Evolutionary conservation across 37 sponge, comb jelly and placozoan species (phyloP), one percentile per base, ranked within the genome.

Genomic region (Aplysina aerophoba): DNA sequence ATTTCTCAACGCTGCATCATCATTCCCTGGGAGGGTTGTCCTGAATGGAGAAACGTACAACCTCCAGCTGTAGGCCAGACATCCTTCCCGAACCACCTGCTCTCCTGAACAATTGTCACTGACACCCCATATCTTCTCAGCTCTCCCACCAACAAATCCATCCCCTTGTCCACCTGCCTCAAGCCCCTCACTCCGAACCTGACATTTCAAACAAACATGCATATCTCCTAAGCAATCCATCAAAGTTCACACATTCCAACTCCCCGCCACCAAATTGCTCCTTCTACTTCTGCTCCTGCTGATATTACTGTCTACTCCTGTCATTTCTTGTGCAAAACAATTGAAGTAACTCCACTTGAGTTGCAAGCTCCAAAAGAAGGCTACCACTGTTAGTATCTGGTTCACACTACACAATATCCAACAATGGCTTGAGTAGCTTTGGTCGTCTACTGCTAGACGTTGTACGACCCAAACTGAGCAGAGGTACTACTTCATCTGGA

Each of bases 41-140:
- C 88, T 13, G 83, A 87, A 35, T 86, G 87, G 20, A 86, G 65
- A 22, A 86, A 61, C 4, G 80, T 86, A 57, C 15, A 84, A 6
- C 86, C 86, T 36, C 44, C 78, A 11, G 30, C 60, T 77, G 78
- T 62, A 28, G 85, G 57, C 74, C 64, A 85, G 5, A 85, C 86
- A 75, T 73, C 78, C 35, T 8, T 12, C 53, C 86, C 86, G 75
- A 85, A 85, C 65, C 86, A 85, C 41, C 33, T 85, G 59, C 40
- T 85, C 79, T 85, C 86, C 64, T 75, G 78, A 3, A 85, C 60
- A 25, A 63, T 79, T 25, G 86, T 63, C 41, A 85, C 78, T 38
- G 78, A 75, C 54, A 67, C 55, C 22, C 57, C 53, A 38, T 38
- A 68, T 28, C 55, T 37, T 61, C 15, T 68, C 72, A 37, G 2